Base-by-base conservation (phyloP, 2,797 vertebrate species). In the Ispidina lecontei region DNA sequence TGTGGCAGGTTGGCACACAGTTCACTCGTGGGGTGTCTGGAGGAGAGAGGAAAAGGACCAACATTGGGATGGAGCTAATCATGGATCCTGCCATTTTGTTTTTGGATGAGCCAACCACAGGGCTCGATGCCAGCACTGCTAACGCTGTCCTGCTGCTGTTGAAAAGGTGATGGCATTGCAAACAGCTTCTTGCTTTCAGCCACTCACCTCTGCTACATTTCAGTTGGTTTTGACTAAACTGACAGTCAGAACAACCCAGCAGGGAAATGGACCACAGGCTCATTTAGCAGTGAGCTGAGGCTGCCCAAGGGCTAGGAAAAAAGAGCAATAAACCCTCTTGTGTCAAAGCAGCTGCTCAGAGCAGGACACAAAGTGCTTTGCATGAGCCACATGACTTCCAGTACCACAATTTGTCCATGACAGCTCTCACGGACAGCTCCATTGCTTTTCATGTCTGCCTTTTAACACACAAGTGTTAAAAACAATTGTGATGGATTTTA, bases 51-150 rank as follows among this genome's bases (percentile, higher is more conserved):
- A 99, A 99, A 97, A 98, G 99, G 96, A 99, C 99, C 17, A 99
- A 92, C 94, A 99, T 99, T 12, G 99, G 98, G 9, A 99, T 99
- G 99, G 99, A 99, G 96, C 97, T 99, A 64, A 99, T 99, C 88
- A 99, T 97, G 0, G 98, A 99, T 76, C 99, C 99, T 9, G 94
- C 98, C 2, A 97, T 99, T 81, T 97, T 99, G 46, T 99, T 99
- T 94, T 96, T 99, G 96, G 99, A 99, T 73, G 99, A 99, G 84
- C 99, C 99, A 12, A 99, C 99, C 33, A 99, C 99, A 0, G 99
- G 99, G 12, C 96, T 99, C 22, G 99, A 99, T 47, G 98, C 99
- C 18, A 99, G 98, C 97, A 99, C 99, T 2, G 99, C 99, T 15
- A 98, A 98, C 11, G 98, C 99, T 33, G 99, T 99, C 33, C 97